Evolutionary conservation across 1,140 invertebrate genomes (phyloP), one percentile per base, ranked within the genome.

Genomic region (Cherax quadricarinatus): DNA sequence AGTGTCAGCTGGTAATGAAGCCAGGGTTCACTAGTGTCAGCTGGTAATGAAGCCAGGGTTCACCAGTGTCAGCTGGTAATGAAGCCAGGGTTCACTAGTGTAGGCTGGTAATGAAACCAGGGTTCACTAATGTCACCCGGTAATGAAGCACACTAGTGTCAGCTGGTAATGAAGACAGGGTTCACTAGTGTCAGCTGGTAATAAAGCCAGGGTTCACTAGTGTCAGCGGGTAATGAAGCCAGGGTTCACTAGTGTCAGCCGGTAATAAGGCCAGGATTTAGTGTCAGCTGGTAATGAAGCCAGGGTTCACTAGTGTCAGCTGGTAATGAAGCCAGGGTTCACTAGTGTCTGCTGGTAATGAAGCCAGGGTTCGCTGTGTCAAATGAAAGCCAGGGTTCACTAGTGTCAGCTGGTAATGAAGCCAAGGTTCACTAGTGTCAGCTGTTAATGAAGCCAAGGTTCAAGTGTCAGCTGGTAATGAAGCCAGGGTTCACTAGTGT

Each of bases 141-240:
- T 80, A 24, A 7, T 5, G 14, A 14, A 24, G 14, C 12, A 49
- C 49, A 14, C 98, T 96, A 97, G 97, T 48, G 97, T 98, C 70
- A 98, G 95, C 92, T 97, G 96, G 95, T 98, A 98, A 81, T 97
- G 96, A 57, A 97, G 98, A 94, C 30, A 98, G 95, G 95, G 53
- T 14, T 41, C 30, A 7, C 53, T 57, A 9, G 53, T 7, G 53
- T 57, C 7, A 57, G 53, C 53, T 57, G 53, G 53, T 82, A 98
- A 98, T 95, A 97, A 97, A 5, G 98, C 98, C 30, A 95, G 98
- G 98, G 94, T 98, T 98, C 62, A 98, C 98, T 94, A 96, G 96
- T 62, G 98, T 98, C 78, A 98, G 95, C 94, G 97, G 97, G 57
- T 96, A 96, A 97, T 95, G 91, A 96, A 94, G 95, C 97, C 30